Evolutionary conservation across 2,797 vertebrate species (phyloP).

Genomic region (Merluccius polli): DNA sequence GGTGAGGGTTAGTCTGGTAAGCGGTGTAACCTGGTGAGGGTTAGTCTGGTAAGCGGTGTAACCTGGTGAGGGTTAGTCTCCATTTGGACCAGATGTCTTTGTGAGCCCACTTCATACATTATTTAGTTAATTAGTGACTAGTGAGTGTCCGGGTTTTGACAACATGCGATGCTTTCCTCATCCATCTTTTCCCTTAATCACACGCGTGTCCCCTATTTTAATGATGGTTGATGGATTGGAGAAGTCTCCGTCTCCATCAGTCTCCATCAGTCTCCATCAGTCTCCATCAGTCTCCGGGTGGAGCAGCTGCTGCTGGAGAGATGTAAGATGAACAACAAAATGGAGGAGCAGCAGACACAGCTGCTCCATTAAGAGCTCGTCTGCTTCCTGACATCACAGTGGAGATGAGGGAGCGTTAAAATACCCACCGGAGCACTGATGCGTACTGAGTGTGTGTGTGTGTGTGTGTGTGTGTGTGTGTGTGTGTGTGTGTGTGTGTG

Average conservation of each 20-base stretch:
- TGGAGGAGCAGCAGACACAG: constrained; percentile 72
- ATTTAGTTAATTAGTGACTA: constrained; percentile 59
- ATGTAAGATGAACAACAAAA: constrained; percentile 65
- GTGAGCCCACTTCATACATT: constrained; percentile 61
- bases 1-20: no score
- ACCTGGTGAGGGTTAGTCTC: not conserved
- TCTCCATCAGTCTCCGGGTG: constrained; percentile 31
- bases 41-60: no score
- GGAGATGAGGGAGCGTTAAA: constrained; percentile 72
- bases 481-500: constrained; percentile 40
- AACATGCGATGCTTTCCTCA: constrained; percentile 35
- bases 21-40: no score
- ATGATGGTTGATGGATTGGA: constrained; percentile 7
- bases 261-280: constrained; percentile 27
- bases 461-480: not conserved
- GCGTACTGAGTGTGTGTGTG: constrained; percentile 18
- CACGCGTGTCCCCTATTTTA: constrained; percentile 11
- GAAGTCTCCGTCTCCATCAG: no score
- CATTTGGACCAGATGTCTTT: constrained; percentile 15
- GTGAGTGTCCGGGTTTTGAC: constrained; percentile 32
- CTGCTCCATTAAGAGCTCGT: constrained; percentile 71
- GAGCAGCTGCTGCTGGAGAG: constrained; percentile 56
- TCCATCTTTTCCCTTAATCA: constrained; percentile 13
- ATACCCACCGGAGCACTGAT: constrained; percentile 61
- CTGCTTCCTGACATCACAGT: constrained; percentile 71